These are phyloP conservation scores for Erannis defoliaria DNA, from an alignment of 2,888 invertebrate species.

Conservation along the genomic window DNA sequence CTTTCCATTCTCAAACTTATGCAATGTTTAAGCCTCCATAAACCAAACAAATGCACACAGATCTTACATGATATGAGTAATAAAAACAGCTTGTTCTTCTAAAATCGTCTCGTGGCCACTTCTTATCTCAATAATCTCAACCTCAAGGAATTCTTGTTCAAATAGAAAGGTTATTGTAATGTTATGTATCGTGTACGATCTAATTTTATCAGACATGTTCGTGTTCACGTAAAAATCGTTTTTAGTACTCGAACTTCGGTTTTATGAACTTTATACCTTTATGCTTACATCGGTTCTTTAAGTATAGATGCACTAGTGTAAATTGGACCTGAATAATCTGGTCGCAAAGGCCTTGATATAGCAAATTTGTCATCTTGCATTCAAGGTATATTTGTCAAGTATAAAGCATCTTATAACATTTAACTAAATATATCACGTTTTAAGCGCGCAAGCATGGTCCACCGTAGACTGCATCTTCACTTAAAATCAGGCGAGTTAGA, in stretches of 20 bases:
- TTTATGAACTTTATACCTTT: constrained; percentile 27
- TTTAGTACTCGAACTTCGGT: constrained; percentile 13
- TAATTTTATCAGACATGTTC: constrained; percentile 45
- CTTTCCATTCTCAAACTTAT: constrained; percentile 9
- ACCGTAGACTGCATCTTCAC: too few species aligned
- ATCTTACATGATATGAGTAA: constrained; percentile 25
- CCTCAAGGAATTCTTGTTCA: constrained; percentile 42
- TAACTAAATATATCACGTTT: too few species aligned
- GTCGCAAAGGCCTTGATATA: too few species aligned
- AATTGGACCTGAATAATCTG: not conserved
- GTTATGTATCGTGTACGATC: constrained; percentile 51
- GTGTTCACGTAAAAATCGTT: constrained; percentile 29
- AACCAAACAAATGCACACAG: constrained; percentile 29
- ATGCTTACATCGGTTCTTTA: not conserved
- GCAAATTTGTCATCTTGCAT: too few species aligned
- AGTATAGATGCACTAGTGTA: constrained; percentile 9
- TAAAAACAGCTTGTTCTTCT: constrained; percentile 32
- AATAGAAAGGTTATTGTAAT: constrained; percentile 52
- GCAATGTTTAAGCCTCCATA: constrained; percentile 32
- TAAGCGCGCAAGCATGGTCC: too few species aligned
- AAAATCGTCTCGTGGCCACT: constrained; percentile 22
- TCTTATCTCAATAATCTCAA: constrained; percentile 32
- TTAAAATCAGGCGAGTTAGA: too few species aligned
- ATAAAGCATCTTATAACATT: too few species aligned
- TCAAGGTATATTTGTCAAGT: too few species aligned